Evolutionary conservation across 2,113 vertebrate species (phyloP), one percentile per base, ranked within the genome.

Genomic region (Chlamydotis undulata): DNA sequence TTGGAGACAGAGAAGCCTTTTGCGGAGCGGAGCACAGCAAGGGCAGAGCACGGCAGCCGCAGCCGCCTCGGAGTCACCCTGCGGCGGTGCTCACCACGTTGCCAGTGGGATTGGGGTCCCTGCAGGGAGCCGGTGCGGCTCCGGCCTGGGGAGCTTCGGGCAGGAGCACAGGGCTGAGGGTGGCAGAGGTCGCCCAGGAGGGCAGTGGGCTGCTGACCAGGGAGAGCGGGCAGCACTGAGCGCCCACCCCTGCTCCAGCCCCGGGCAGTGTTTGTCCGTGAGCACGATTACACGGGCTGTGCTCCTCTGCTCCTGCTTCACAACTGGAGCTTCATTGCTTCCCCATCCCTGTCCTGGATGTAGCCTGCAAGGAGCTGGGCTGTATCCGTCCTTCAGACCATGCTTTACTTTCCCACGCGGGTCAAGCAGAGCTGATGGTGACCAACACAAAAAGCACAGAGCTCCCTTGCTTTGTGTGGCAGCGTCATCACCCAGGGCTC

Each of bases 51-150:
- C 49, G 77, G 88, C 77, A 55, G 63, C 71, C 3, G 17, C 80
- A 59, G 67, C 6, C 1, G 0, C 71, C 67, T 55, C 8, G 0
- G 59, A 19, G 25, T 26, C 2, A 0, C 39, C 45, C 59, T 19
- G 69, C 5, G 0, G 26, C 4, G 17, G 5, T 70, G 43, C 39
- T 50, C 5, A 0, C n/a, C 3, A 56, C 2, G 6, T 56, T 82
- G 35, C 75, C 8, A 1, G 4, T 4, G 59, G 49, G 26, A 23
- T 39, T 56, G 0, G 0, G n/a, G 37, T 37, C 45, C 81, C 60
- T 9, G 5, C 45, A 23, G 69, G 49, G 45, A 45, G 29, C 41
- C 1, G 3, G 55, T 4, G 4, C 1, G 4, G 56, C 11, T 37
- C 7, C 26, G 15, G 28, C 9, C 3, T 14, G 31, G 19, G 16